Conservation (phyloP, 2,113 vertebrate species). For the Myotis brandtii region DNA sequence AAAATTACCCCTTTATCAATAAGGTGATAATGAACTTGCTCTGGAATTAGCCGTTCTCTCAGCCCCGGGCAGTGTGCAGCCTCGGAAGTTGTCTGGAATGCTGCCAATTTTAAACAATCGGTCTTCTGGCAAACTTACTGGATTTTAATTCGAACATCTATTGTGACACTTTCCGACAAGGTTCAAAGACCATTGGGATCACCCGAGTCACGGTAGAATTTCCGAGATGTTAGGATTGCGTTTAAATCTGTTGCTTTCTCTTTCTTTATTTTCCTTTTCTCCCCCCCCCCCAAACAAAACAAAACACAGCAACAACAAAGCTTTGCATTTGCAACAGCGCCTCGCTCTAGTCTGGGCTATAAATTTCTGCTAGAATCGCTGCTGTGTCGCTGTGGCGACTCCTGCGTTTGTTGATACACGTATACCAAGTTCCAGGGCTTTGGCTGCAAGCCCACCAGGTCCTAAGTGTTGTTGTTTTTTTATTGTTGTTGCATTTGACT, state of each 20-base stretch:
- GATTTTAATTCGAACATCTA: conserved; percentile 67
- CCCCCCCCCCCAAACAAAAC: too few species aligned
- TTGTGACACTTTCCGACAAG: conserved; percentile 54
- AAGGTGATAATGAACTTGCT: conserved; percentile 80
- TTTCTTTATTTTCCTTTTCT: background rate
- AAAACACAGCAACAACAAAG: background rate
- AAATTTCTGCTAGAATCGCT: background rate
- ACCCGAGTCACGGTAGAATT: background rate
- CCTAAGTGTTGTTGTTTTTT: background rate
- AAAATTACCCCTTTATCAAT: conserved; percentile 78
- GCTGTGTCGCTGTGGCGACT: background rate
- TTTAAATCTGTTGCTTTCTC: conserved; percentile 10
- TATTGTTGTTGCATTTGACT: background rate
- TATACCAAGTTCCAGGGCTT: background rate
- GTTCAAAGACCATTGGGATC: conserved; percentile 27
- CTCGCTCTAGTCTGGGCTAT: background rate
- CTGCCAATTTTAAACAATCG: conserved; percentile 73
- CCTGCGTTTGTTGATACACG: background rate
- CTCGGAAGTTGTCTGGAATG: conserved; percentile 58
- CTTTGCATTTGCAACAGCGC: background rate
- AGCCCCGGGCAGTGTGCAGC: conserved; percentile 25
- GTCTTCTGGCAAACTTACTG: conserved; percentile 52
- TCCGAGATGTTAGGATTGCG: background rate
- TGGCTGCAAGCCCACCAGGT: background rate
- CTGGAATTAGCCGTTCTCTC: conserved; percentile 70